Conservation (phyloP, 2,113 vertebrate genomes). For the Xiphorhynchus elegans region DNA sequence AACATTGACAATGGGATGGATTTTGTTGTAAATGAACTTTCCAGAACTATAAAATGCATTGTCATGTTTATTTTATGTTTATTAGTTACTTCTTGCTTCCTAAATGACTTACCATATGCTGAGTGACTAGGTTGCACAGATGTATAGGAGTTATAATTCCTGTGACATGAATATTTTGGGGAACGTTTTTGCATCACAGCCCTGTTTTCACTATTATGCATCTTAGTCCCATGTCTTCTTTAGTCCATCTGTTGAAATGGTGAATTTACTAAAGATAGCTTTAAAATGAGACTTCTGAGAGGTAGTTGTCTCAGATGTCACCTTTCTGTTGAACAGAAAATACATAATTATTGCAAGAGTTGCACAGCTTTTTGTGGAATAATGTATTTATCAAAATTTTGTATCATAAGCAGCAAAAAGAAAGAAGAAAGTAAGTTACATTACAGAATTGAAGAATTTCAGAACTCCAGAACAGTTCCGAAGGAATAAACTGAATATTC, state of each 20-base stretch:
- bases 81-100: background rate
- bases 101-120: background rate
- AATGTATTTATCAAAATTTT: background rate
- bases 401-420: background rate
- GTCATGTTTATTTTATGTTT: background rate
- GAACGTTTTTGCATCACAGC: background rate
- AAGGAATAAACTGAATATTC: background rate
- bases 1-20: background rate
- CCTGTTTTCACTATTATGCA: background rate
- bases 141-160: background rate
- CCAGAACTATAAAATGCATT: background rate
- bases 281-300: background rate
- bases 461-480: background rate
- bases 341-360: background rate
- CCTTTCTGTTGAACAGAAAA: background rate
- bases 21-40: background rate
- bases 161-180: background rate
- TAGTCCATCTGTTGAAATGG: background rate
- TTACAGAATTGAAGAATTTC: background rate
- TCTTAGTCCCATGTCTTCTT: background rate
- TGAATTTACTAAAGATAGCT: background rate
- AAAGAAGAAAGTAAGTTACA: background rate
- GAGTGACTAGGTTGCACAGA: background rate
- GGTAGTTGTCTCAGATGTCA: background rate
- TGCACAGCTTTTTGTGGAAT: background rate